Evolutionary conservation across 2,797 vertebrate genomes (phyloP).

Genomic region (Dallia pectoralis): DNA sequence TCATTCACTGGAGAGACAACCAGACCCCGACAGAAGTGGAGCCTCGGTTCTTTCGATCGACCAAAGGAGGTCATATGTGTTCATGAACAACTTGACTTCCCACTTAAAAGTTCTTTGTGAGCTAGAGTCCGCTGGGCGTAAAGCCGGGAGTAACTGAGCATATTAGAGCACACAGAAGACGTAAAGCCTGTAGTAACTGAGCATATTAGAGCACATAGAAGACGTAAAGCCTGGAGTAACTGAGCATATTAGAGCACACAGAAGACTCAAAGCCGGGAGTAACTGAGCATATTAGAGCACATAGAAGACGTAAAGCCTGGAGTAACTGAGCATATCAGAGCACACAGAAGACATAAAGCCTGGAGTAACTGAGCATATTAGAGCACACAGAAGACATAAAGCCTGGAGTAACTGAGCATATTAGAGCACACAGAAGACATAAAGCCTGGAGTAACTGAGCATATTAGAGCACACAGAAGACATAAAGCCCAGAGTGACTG

Average conservation of each 20-base stretch:
- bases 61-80: constrained; percentile 7
- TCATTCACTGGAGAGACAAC: too few species aligned
- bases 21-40: not conserved
- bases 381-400: too few species aligned
- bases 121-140: not conserved
- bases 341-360: not conserved
- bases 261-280: constrained; percentile 2
- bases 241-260: not conserved
- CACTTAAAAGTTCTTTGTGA: not conserved
- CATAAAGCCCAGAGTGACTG: not conserved
- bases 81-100: not conserved
- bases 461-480: not conserved
- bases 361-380: not conserved
- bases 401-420: not conserved
- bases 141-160: not conserved
- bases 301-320: not conserved
- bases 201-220: too few species aligned
- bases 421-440: too few species aligned
- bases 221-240: too few species aligned
- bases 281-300: not conserved
- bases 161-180: not conserved
- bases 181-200: not conserved
- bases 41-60: constrained; percentile 21
- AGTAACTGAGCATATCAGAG: not conserved
- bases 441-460: not conserved